Conservation (phyloP, 2,888 invertebrate species). For the Xylota sylvarum region DNA sequence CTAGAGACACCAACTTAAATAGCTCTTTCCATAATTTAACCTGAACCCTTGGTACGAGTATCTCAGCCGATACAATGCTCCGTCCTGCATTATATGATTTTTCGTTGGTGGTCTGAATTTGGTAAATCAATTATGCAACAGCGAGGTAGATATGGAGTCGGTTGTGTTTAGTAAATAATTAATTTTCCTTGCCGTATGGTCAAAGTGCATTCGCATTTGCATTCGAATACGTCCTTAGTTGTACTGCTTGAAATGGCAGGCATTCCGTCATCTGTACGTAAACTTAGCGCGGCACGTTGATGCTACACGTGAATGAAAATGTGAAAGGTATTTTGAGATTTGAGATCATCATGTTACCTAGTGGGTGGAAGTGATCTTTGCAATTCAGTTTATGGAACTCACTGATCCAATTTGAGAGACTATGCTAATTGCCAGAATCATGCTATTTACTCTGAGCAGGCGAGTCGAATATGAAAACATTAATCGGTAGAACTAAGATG, state of each 20-base stretch:
- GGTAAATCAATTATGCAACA: conserved; percentile 70
- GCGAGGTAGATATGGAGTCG: background rate
- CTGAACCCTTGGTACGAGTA: conserved; percentile 40
- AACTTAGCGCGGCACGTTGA: conserved; percentile 11
- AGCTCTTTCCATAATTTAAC: conserved; percentile 33
- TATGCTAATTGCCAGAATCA: conserved; percentile 2
- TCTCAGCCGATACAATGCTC: conserved; percentile 7
- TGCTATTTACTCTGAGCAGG: too few relatives aligned
- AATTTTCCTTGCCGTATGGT: conserved; percentile 18
- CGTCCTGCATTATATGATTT: background rate
- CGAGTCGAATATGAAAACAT: too few relatives aligned
- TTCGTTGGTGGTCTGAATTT: conserved; percentile 65
- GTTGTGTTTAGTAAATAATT: conserved; percentile 4
- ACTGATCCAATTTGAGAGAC: background rate
- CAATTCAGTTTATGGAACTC: background rate
- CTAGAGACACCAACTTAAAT: conserved; percentile 17
- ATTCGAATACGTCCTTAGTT: conserved; percentile 1
- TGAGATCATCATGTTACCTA: background rate
- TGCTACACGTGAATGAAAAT: conserved; percentile 13
- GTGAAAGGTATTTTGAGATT: conserved; percentile 13
- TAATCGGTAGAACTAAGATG: too few relatives aligned
- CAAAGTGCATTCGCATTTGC: conserved; percentile 21
- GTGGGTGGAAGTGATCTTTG: conserved; percentile 8
- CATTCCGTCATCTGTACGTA: background rate
- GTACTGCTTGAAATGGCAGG: background rate